phyloP scores from a whole-genome alignment of 2,888 invertebrate species.

The Acheta domesticus region DNA sequence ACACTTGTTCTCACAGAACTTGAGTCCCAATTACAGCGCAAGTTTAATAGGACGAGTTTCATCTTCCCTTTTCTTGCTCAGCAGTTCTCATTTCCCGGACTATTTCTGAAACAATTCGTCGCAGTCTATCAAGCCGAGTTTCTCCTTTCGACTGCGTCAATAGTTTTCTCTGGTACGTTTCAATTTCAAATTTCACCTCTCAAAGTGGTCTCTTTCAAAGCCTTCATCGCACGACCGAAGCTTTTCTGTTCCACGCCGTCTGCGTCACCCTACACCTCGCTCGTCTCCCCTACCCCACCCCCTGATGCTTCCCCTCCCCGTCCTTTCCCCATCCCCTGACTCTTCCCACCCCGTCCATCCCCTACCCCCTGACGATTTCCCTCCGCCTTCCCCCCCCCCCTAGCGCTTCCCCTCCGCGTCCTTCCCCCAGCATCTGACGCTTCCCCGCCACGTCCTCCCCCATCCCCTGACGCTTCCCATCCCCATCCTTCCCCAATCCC shows the following conservation, averaged over 20 bases:
- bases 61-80: too few species aligned
- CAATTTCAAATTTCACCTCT: slow-evolving; percentile 10
- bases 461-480: background rate
- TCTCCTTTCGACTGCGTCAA: background rate
- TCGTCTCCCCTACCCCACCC: background rate
- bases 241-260: background rate
- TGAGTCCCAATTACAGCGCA: too few species aligned
- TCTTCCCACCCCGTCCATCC: too few species aligned
- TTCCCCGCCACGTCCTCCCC: background rate
- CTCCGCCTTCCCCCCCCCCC: background rate
- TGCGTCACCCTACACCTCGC: background rate
- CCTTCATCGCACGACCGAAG: background rate
- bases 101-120: too few species aligned
- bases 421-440: background rate
- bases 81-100: too few species aligned
- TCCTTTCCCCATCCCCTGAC: background rate
- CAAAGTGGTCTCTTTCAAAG: slow-evolving; percentile 6
- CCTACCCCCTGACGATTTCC: background rate
- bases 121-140: background rate
- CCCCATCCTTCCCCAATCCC: background rate
- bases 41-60: too few species aligned
- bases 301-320: background rate
- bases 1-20: too few species aligned
- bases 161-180: slow-evolving; percentile 7
- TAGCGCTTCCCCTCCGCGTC: background rate